These are phyloP conservation scores for Porites cylindrica DNA, from an alignment of 92 coral and sea anemone genomes.

Conservation along the genomic window DNA sequence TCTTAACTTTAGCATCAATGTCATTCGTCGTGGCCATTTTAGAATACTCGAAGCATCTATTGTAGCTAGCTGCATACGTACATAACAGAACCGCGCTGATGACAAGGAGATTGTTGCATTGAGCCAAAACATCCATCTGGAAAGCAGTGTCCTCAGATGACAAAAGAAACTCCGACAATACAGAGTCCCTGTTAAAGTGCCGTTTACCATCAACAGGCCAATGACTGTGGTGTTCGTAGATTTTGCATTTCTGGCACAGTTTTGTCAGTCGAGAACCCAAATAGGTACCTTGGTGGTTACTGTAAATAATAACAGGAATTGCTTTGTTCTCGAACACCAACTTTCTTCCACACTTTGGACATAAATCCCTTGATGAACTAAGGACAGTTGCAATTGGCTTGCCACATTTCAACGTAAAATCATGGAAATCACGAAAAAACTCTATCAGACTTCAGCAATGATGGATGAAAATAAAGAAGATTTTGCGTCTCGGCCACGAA, in stretches of 20 bases:
- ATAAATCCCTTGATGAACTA: background rate
- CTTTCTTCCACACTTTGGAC: background rate
- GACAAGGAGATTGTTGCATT: background rate
- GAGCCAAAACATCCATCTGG: conserved; percentile 11
- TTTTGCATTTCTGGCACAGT: conserved; percentile 41
- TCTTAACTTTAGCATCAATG: too few relatives aligned
- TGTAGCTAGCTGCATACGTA: background rate
- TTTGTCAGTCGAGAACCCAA: conserved; percentile 34
- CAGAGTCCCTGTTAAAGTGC: background rate
- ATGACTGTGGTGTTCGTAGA: conserved; percentile 45
- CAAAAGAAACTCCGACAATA: conserved; percentile 2
- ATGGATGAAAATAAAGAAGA: background rate
- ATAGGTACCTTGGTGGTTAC: conserved; percentile 7
- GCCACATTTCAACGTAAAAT: background rate
- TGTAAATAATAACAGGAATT: conserved; percentile 18
- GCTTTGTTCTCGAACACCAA: background rate
- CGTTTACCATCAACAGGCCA: conserved; percentile 16
- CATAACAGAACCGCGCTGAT: background rate
- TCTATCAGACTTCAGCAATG: background rate
- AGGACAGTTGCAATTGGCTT: conserved; percentile 25
- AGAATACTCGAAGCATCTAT: too few relatives aligned
- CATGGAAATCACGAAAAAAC: background rate
- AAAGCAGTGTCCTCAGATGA: conserved; percentile 49
- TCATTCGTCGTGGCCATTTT: too few relatives aligned
- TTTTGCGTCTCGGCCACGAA: background rate